Conservation (phyloP, 2,797 vertebrate species). For the Naso thynnoides region DNA sequence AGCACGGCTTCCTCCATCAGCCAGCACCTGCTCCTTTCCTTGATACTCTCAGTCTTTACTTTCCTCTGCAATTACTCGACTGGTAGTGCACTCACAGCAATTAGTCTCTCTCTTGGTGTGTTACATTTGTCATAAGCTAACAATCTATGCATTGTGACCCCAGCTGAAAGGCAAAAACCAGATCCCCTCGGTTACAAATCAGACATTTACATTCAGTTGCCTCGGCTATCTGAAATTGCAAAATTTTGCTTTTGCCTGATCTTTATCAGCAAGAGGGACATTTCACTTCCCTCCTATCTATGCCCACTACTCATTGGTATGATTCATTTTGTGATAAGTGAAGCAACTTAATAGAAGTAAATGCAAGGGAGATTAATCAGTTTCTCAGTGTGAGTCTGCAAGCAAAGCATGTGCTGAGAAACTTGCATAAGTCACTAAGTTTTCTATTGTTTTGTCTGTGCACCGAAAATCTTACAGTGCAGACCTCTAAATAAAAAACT, state of each 20-base stretch:
- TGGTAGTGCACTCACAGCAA: slow-evolving; percentile 65
- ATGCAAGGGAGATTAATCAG: slow-evolving; percentile 58
- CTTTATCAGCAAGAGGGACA: slow-evolving; percentile 54
- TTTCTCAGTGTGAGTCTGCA: slow-evolving; percentile 46
- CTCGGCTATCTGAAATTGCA: slow-evolving; percentile 65
- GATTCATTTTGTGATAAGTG: slow-evolving; percentile 73
- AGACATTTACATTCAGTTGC: slow-evolving; percentile 63
- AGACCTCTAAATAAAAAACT: slow-evolving; percentile 82
- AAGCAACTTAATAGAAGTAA: slow-evolving; percentile 66
- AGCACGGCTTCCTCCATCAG: slow-evolving; percentile 80
- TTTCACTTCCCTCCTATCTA: slow-evolving; percentile 66
- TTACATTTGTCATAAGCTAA: slow-evolving; percentile 64
- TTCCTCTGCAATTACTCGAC: slow-evolving; percentile 73
- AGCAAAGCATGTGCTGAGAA: slow-evolving; percentile 38
- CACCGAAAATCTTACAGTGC: slow-evolving; percentile 57
- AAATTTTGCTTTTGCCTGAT: slow-evolving; percentile 60
- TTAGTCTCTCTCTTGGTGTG: slow-evolving; percentile 68
- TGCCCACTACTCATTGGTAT: slow-evolving; percentile 51
- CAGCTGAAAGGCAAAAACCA: slow-evolving; percentile 30
- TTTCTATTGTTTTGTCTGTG: slow-evolving; percentile 69
- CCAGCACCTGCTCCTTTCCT: slow-evolving; percentile 84
- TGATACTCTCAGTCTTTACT: slow-evolving; percentile 69
- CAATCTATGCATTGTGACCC: slow-evolving; percentile 50
- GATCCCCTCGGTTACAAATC: slow-evolving; percentile 47
- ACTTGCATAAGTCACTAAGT: slow-evolving; percentile 52